These are phyloP conservation scores for Cydia pomonella DNA, from an alignment of 1,140 invertebrate genomes.

Conservation along the genomic window DNA sequence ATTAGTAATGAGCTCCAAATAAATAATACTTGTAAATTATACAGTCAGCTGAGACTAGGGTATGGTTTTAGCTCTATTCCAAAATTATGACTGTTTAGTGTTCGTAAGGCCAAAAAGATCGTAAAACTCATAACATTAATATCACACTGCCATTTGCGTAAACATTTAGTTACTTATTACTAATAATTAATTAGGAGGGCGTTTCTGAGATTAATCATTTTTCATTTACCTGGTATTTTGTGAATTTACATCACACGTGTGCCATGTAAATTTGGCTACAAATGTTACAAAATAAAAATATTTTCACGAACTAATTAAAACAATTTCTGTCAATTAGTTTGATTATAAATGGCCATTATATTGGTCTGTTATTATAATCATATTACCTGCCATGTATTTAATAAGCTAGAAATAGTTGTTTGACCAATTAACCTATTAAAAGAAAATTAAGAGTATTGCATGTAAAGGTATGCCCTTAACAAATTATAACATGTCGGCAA, in stretches of 20 bases:
- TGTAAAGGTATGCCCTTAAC: constrained; percentile 13
- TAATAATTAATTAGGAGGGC: too few relatives aligned
- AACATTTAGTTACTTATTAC: too few relatives aligned
- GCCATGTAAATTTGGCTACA: neutral
- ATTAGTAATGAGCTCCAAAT: neutral
- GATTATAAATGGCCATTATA: neutral
- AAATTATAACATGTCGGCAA: constrained; percentile 15
- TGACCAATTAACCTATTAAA: constrained; percentile 20
- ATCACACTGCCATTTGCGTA: too few relatives aligned
- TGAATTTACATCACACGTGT: neutral
- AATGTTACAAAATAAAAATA: neutral
- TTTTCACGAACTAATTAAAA: neutral
- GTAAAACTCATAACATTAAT: too few relatives aligned
- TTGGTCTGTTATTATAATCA: neutral
- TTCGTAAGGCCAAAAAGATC: neutral
- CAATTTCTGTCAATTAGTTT: constrained; percentile 14
- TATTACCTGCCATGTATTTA: neutral
- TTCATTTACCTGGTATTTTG: neutral
- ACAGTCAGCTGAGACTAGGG: neutral
- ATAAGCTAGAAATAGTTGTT: neutral
- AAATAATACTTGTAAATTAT: neutral
- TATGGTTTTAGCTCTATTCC: neutral
- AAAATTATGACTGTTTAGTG: neutral
- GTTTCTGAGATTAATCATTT: too few relatives aligned
- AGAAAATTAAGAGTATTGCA: constrained; percentile 20